These are phyloP conservation scores for Spea bombifrons DNA, from an alignment of 2,113 vertebrate species.

Conservation along the genomic window DNA sequence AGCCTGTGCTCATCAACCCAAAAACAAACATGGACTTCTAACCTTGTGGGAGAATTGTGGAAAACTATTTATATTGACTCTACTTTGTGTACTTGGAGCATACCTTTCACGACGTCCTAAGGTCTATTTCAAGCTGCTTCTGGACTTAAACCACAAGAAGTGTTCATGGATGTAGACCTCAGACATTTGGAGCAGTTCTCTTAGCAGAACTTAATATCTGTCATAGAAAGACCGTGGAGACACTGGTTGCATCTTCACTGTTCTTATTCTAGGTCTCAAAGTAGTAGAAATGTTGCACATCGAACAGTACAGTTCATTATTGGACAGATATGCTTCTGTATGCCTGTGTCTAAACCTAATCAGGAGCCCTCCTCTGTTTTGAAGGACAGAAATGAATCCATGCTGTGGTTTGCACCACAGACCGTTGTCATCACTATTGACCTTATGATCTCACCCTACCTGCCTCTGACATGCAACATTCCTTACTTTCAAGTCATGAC, in stretches of 20 bases:
- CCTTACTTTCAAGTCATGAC: slow-evolving; percentile 13
- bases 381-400: not conserved
- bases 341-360: slow-evolving; percentile 50
- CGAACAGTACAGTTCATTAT: slow-evolving; percentile 41
- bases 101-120: slow-evolving; percentile 57
- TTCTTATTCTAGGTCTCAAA: slow-evolving; percentile 63
- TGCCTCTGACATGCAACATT: slow-evolving; percentile 49
- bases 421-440: not conserved
- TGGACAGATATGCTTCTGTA: slow-evolving; percentile 28
- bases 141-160: slow-evolving; percentile 78
- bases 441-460: slow-evolving; percentile 9
- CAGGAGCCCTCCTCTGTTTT: not conserved
- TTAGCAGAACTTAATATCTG: slow-evolving; percentile 42
- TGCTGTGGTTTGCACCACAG: slow-evolving; percentile 6
- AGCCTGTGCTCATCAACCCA: slow-evolving; percentile 64
- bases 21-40: slow-evolving; percentile 56
- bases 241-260: slow-evolving; percentile 60
- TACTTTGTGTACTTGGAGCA: slow-evolving; percentile 50
- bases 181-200: slow-evolving; percentile 37
- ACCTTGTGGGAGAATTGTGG: slow-evolving; percentile 56
- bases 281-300: slow-evolving; percentile 60
- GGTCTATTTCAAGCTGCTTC: slow-evolving; percentile 67
- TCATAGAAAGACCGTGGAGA: slow-evolving; percentile 35
- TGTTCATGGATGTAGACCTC: slow-evolving; percentile 61
- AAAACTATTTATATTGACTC: slow-evolving; percentile 49